These are phyloP conservation scores for Lindbergichthys nudifrons DNA, from an alignment of 2,797 vertebrate species.

Conservation along the genomic window DNA sequence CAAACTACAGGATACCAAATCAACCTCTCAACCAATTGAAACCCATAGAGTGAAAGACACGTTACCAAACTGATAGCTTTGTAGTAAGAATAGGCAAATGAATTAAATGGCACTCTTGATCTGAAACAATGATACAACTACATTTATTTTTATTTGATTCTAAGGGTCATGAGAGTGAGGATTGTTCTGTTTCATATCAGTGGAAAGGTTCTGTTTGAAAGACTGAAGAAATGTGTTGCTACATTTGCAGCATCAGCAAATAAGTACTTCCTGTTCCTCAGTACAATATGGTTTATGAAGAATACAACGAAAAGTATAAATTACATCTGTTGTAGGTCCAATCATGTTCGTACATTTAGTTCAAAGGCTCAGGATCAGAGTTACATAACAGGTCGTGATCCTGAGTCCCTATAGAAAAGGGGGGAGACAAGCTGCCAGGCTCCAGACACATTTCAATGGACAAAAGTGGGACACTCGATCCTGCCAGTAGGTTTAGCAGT, in stretches of 20 bases:
- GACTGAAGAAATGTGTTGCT: too few species aligned
- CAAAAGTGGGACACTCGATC: slow-evolving; percentile 34
- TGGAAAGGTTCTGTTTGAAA: too few species aligned
- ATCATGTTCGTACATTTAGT: neutral
- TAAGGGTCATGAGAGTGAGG: too few species aligned
- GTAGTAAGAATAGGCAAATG: neutral
- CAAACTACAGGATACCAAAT: neutral
- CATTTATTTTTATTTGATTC: too few species aligned
- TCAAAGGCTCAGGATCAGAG: slow-evolving; percentile 11
- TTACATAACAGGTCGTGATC: slow-evolving; percentile 57
- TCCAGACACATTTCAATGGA: slow-evolving; percentile 50
- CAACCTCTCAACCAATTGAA: neutral
- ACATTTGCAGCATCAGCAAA: too few species aligned
- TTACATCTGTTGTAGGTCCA: neutral
- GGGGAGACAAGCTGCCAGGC: slow-evolving; percentile 18
- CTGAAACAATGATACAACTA: too few species aligned
- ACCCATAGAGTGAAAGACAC: neutral
- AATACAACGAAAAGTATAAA: too few species aligned
- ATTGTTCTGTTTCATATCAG: too few species aligned
- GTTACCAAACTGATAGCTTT: neutral
- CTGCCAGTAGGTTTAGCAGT: slow-evolving; percentile 17
- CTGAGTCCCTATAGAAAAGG: slow-evolving; percentile 7
- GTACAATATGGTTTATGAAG: too few species aligned
- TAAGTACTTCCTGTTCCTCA: too few species aligned
- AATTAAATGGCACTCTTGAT: neutral